These are phyloP conservation scores for Venustaconcha ellipsiformis DNA, from an alignment of 1,140 invertebrate species.

Conservation along the genomic window DNA sequence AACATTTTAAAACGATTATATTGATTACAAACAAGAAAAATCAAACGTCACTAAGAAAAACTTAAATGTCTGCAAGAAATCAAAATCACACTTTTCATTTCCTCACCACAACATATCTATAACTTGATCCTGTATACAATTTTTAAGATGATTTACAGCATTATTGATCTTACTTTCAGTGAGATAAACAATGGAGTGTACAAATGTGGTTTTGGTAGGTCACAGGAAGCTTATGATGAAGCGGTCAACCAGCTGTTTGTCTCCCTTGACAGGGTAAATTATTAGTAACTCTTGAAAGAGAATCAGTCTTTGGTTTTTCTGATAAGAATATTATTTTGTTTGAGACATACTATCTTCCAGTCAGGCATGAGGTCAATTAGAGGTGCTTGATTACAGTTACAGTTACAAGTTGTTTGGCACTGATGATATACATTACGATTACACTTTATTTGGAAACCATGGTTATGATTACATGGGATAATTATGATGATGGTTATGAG, in stretches of 20 bases:
- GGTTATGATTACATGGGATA: too few relatives aligned
- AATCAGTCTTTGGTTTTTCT: neutral
- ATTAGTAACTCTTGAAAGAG: too few relatives aligned
- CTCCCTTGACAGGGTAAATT: slow-evolving; percentile 58
- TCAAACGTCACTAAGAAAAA: neutral
- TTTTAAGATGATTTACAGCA: too few relatives aligned
- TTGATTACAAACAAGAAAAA: neutral
- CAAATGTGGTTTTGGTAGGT: slow-evolving; percentile 56
- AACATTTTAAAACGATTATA: neutral
- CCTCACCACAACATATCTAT: neutral
- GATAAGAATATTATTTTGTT: neutral
- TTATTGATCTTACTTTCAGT: slow-evolving; percentile 37
- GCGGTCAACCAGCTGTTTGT: slow-evolving; percentile 50
- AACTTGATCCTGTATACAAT: neutral
- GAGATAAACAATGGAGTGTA: slow-evolving; percentile 66
- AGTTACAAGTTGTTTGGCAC: too few relatives aligned
- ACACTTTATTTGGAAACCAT: too few relatives aligned
- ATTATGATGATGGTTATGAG: too few relatives aligned
- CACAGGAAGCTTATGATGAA: slow-evolving; percentile 59
- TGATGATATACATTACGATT: too few relatives aligned
- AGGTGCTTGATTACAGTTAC: too few relatives aligned
- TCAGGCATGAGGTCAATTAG: too few relatives aligned
- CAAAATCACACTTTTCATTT: too few relatives aligned
- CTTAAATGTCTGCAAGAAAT: too few relatives aligned
- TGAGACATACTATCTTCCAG: neutral